These are phyloP conservation scores for Orbicella faveolata DNA, from an alignment of 64 coral and sea anemone genomes.

Conservation along the genomic window DNA sequence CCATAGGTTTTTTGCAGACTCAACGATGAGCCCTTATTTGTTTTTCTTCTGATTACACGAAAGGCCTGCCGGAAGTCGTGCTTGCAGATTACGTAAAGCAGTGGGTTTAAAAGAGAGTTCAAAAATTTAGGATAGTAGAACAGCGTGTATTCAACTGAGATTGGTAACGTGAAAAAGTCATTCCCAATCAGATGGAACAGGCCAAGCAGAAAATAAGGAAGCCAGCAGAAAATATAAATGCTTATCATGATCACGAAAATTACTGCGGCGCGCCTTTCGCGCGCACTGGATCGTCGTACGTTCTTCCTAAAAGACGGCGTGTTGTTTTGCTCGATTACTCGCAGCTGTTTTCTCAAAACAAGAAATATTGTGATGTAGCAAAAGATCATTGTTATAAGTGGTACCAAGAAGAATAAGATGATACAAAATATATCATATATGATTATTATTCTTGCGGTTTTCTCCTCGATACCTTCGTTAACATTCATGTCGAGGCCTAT, in stretches of 20 bases:
- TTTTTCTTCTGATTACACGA: not conserved
- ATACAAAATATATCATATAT: constrained; percentile 5
- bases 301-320: not conserved
- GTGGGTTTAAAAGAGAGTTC: not conserved
- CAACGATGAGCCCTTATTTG: too few relatives aligned
- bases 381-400: constrained; percentile 1
- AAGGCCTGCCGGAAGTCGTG: constrained; percentile 8
- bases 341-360: constrained; percentile 1
- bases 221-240: not conserved
- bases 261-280: not conserved
- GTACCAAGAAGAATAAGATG: not conserved
- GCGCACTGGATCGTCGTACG: not conserved
- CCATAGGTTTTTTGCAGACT: too few relatives aligned
- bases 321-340: not conserved
- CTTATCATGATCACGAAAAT: not conserved
- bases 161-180: constrained; percentile 24
- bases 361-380: not conserved
- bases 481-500: constrained; percentile 2
- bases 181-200: not conserved
- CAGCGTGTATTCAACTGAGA: not conserved
- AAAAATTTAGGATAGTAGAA: constrained; percentile 24
- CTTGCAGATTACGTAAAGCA: constrained; percentile 10
- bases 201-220: constrained; percentile 9
- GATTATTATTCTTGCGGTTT: not conserved
- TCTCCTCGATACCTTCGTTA: not conserved